Conservation (phyloP, 2,113 vertebrate species). For the Ammodytes dubius region DNA sequence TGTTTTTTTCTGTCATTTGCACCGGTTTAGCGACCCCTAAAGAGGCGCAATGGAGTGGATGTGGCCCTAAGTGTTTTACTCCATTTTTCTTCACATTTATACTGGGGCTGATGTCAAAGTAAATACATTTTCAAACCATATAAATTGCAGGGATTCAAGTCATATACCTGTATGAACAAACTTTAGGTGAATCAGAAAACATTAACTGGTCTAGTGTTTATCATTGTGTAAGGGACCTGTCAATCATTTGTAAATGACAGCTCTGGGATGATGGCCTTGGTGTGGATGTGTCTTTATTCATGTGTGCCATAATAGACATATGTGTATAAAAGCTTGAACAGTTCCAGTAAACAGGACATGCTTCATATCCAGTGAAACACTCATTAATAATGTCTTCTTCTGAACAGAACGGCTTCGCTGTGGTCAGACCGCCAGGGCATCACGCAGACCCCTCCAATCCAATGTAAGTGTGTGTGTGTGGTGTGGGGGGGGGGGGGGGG, state of each 20-base stretch:
- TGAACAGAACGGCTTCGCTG: slow-evolving; percentile 93
- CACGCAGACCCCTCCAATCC: slow-evolving; percentile 92
- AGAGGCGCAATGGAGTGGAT: too few relatives aligned
- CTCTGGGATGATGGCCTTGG: background rate
- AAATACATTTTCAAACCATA: background rate
- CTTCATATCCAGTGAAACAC: background rate
- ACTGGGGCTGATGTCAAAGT: background rate
- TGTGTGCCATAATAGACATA: background rate
- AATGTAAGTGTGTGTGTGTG: slow-evolving; percentile 86
- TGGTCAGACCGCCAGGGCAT: slow-evolving; percentile 93
- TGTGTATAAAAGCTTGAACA: background rate
- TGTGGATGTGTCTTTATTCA: background rate
- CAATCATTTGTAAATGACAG: background rate
- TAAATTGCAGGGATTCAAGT: background rate
- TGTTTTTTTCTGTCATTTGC: too few relatives aligned
- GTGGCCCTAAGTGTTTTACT: too few relatives aligned
- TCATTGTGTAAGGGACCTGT: background rate
- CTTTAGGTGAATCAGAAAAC: background rate
- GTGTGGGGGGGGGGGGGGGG: slow-evolving; percentile 26
- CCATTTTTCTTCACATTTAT: background rate
- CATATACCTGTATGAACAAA: background rate
- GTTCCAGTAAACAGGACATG: background rate
- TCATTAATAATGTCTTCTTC: slow-evolving; percentile 34
- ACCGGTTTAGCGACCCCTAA: too few relatives aligned
- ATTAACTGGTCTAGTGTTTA: background rate